Percentiles rank a stretch among this genome's conserved stretches.
phyloP scores from a whole-genome alignment of 2,797 vertebrate genomes.

The Notamacropus eugenii region DNA sequence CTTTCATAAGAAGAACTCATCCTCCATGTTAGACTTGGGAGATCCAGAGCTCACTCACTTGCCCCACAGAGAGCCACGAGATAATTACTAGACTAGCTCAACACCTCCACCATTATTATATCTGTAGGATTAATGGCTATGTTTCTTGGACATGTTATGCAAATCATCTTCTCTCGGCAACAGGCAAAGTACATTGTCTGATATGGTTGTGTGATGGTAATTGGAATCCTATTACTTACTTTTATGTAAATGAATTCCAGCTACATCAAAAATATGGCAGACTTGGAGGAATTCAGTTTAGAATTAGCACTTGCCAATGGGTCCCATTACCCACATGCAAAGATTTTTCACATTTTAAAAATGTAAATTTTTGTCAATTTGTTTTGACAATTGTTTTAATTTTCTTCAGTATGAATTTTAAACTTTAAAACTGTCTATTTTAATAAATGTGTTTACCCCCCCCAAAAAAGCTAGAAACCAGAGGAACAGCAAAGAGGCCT shows the following conservation, averaged over 20 bases:
- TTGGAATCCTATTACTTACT: not conserved
- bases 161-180: not conserved
- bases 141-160: not conserved
- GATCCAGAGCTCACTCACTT: not conserved
- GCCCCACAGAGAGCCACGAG: not conserved
- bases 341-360: too few species aligned
- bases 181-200: not conserved
- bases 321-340: not conserved
- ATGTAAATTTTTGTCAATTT: too few species aligned
- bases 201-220: not conserved
- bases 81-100: not conserved
- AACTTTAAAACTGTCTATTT: not conserved
- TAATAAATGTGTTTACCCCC: not conserved
- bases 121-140: not conserved
- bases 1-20: not conserved
- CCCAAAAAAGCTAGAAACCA: not conserved
- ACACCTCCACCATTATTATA: not conserved
- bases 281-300: not conserved
- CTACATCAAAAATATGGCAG: not conserved
- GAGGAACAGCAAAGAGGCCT: not conserved
- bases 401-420: not conserved
- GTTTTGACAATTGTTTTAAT: not conserved
- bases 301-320: not conserved
- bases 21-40: not conserved
- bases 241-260: not conserved